Conservation (phyloP, 2,113 vertebrate genomes). For the Poecilia latipinna region DNA sequence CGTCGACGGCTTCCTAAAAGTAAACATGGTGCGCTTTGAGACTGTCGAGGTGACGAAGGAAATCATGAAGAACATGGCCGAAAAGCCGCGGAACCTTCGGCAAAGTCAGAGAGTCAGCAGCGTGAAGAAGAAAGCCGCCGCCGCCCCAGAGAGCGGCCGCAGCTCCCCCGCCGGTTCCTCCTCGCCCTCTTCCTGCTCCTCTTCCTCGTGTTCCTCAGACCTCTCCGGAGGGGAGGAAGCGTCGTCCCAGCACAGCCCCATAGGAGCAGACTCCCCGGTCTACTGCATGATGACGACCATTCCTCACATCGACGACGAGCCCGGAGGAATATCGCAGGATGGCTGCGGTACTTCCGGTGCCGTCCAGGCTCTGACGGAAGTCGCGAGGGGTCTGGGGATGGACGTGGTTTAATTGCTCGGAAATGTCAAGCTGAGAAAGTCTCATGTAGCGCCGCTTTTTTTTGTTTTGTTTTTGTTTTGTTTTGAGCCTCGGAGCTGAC, state of each 20-base stretch:
- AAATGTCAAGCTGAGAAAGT: slow-evolving; percentile 13
- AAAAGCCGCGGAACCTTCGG: slow-evolving; percentile 71
- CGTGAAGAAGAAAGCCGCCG: slow-evolving; percentile 47
- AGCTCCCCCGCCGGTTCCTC: slow-evolving; percentile 58
- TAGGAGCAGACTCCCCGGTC: slow-evolving; percentile 65
- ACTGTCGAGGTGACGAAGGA: slow-evolving; percentile 84
- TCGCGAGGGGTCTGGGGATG: slow-evolving; percentile 83
- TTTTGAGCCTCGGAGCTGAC: background rate
- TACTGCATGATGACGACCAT: slow-evolving; percentile 80
- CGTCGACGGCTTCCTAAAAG: slow-evolving; percentile 74
- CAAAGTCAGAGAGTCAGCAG: slow-evolving; percentile 60
- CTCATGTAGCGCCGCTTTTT: background rate
- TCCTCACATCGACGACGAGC: slow-evolving; percentile 68
- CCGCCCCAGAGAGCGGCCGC: slow-evolving; percentile 35
- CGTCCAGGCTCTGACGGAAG: slow-evolving; percentile 78
- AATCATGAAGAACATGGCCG: slow-evolving; percentile 86
- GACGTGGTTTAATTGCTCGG: slow-evolving; percentile 75
- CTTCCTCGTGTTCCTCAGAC: slow-evolving; percentile 65
- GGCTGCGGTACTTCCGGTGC: slow-evolving; percentile 70
- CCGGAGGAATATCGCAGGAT: slow-evolving; percentile 43
- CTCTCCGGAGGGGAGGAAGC: slow-evolving; percentile 55
- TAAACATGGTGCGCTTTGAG: slow-evolving; percentile 83
- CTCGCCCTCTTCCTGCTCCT: slow-evolving; percentile 66
- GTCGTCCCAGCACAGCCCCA: slow-evolving; percentile 56
- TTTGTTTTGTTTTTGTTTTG: background rate